Percentiles rank a stretch among this genome's conserved stretches.
Conservation (phyloP, 2,113 vertebrate species). For the Ageneiosus marmoratus region DNA sequence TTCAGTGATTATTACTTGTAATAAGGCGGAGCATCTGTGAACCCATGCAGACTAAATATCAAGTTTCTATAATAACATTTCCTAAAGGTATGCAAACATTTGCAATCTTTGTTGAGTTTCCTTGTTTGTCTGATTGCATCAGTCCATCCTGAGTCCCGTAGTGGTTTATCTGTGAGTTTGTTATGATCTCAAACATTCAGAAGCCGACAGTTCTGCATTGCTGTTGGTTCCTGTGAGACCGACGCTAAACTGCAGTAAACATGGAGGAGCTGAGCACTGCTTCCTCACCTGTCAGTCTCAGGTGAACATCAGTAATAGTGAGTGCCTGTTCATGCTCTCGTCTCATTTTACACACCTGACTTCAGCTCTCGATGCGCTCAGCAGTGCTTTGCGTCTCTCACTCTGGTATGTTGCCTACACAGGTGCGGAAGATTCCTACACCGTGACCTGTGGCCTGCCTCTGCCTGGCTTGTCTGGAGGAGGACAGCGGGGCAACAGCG, state of each 20-base stretch:
- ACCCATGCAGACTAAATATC: neutral
- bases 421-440: slow-evolving; percentile 81
- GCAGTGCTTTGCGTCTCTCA: slow-evolving; percentile 36
- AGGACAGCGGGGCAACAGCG: slow-evolving; percentile 71
- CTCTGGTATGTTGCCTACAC: slow-evolving; percentile 60
- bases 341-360: neutral
- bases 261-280: slow-evolving; percentile 86
- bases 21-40: neutral
- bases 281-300: slow-evolving; percentile 88
- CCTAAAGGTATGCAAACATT: neutral
- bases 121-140: neutral
- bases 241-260: slow-evolving; percentile 86
- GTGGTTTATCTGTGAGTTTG: slow-evolving; percentile 69
- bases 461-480: slow-evolving; percentile 67
- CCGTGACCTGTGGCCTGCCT: slow-evolving; percentile 80
- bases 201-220: slow-evolving; percentile 78
- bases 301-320: slow-evolving; percentile 87
- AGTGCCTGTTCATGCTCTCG: slow-evolving; percentile 62
- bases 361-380: slow-evolving; percentile 53
- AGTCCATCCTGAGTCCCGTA: slow-evolving; percentile 28
- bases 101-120: slow-evolving; percentile 4
- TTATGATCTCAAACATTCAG: slow-evolving; percentile 82
- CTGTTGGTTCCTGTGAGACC: slow-evolving; percentile 72
- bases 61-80: neutral
- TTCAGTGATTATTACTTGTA: neutral